A percentile compares a stretch with the other conserved stretches of the same genome.
phyloP scores from a whole-genome alignment of 2,888 invertebrate genomes.

The Antitype chi region DNA sequence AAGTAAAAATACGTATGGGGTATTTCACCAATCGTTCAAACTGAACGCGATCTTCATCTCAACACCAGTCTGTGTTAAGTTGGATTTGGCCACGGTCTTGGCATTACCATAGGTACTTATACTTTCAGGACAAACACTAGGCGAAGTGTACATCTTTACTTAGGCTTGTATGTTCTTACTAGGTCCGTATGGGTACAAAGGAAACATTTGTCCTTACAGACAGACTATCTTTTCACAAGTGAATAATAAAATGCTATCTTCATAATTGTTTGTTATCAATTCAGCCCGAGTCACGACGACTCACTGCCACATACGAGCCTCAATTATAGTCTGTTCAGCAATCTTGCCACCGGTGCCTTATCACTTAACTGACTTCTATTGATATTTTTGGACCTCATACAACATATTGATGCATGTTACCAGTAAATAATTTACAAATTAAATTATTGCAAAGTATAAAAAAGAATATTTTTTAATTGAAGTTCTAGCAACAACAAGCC shows the following conservation, averaged over 20 bases:
- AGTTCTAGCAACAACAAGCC: conserved; percentile 30
- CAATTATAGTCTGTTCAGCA: neutral
- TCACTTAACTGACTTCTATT: neutral
- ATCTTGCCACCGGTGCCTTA: neutral
- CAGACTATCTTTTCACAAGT: neutral
- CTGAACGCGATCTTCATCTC: too few relatives aligned
- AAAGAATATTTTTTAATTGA: neutral
- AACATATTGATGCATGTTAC: neutral
- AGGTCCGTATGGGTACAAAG: neutral
- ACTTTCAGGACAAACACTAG: too few relatives aligned
- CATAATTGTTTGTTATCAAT: conserved; percentile 2
- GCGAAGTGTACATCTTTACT: too few relatives aligned
- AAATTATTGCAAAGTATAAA: neutral
- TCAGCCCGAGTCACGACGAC: neutral
- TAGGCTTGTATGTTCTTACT: neutral
- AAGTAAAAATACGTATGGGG: neutral
- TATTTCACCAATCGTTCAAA: too few relatives aligned
- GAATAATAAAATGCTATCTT: neutral
- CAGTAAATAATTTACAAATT: neutral
- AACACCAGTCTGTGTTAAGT: too few relatives aligned
- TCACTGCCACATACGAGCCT: neutral
- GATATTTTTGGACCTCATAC: neutral
- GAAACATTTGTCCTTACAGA: neutral
- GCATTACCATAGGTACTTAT: too few relatives aligned
- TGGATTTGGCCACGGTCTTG: too few relatives aligned